A percentile compares a stretch with the other conserved stretches of the same genome.
Evolutionary conservation across 2,797 vertebrate genomes (phyloP).

Genomic region (Philypnodon macrostomus): DNA sequence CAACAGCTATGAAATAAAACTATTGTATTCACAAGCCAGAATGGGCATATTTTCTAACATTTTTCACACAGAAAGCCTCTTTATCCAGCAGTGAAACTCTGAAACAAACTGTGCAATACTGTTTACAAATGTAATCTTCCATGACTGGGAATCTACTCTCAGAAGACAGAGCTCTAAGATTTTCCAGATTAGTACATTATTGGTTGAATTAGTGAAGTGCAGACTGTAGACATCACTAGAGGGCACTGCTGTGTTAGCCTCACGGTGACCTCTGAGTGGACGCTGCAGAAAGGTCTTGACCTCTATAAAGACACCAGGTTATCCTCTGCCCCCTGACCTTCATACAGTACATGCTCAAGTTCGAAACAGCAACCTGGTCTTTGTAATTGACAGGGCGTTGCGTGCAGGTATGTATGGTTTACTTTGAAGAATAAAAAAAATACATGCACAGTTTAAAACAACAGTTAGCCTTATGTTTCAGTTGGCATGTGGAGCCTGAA

Average conservation of each 20-base stretch:
- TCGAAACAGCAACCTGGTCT: slow-evolving; percentile 59
- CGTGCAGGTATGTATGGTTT: slow-evolving; percentile 76
- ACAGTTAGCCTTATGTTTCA: slow-evolving; percentile 70
- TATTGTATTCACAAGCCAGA: no score
- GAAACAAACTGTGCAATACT: not conserved
- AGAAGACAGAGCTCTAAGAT: not conserved
- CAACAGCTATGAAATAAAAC: not conserved
- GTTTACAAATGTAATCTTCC: slow-evolving; percentile 1
- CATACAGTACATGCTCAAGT: slow-evolving; percentile 37
- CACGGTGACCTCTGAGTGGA: slow-evolving; percentile 79
- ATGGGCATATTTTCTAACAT: no score
- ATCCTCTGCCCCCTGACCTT: slow-evolving; percentile 24
- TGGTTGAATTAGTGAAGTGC: slow-evolving; percentile 15
- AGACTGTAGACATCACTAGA: slow-evolving; percentile 81
- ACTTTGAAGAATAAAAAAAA: slow-evolving; percentile 79
- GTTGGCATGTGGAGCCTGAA: slow-evolving; percentile 72
- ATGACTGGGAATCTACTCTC: not conserved
- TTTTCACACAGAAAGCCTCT: no score
- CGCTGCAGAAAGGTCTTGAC: slow-evolving; percentile 70
- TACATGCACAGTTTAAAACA: slow-evolving; percentile 77
- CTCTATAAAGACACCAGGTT: slow-evolving; percentile 50
- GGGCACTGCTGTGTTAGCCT: slow-evolving; percentile 87
- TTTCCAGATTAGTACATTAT: not conserved
- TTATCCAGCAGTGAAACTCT: no score
- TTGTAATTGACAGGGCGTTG: slow-evolving; percentile 74